A percentile compares a stretch with the other conserved stretches of the same genome.
phyloP scores from a whole-genome alignment of 2,797 vertebrate genomes.

The Sandelia bainsii region DNA sequence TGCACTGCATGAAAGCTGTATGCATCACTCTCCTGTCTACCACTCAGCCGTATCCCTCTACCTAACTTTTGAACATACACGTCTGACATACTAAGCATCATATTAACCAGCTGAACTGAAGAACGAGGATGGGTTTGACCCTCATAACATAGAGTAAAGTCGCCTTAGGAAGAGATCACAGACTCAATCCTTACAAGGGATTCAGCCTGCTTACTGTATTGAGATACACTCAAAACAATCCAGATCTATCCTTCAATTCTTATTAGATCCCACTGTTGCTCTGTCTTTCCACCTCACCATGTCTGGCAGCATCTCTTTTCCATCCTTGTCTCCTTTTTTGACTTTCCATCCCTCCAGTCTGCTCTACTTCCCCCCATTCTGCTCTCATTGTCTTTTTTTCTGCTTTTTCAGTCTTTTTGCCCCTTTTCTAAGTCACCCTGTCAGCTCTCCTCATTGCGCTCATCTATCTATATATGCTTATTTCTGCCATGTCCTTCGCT shows the following conservation, averaged over 20 bases:
- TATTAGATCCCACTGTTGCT: constrained; percentile 13
- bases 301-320: constrained; percentile 18
- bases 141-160: background rate
- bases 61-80: no score
- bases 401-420: constrained; percentile 42
- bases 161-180: background rate
- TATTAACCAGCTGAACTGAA: constrained; percentile 5
- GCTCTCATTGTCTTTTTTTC: constrained; percentile 47
- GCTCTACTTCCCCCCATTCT: constrained; percentile 58
- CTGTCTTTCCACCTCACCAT: constrained; percentile 11
- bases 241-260: constrained; percentile 1
- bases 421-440: constrained; percentile 73
- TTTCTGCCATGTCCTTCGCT: constrained; percentile 72
- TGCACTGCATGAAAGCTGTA: no score
- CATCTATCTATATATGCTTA: constrained; percentile 78
- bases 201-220: constrained; percentile 7
- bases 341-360: constrained; percentile 47
- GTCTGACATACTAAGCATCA: background rate
- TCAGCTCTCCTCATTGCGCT: constrained; percentile 69
- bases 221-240: background rate
- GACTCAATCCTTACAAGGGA: constrained; percentile 1
- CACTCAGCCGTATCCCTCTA: background rate
- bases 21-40: no score
- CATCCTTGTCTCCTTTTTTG: constrained; percentile 45
- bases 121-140: background rate